Percentiles rank a stretch among this genome's conserved stretches.
Conservation (phyloP, 2,113 vertebrate species). For the Alces alces region DNA sequence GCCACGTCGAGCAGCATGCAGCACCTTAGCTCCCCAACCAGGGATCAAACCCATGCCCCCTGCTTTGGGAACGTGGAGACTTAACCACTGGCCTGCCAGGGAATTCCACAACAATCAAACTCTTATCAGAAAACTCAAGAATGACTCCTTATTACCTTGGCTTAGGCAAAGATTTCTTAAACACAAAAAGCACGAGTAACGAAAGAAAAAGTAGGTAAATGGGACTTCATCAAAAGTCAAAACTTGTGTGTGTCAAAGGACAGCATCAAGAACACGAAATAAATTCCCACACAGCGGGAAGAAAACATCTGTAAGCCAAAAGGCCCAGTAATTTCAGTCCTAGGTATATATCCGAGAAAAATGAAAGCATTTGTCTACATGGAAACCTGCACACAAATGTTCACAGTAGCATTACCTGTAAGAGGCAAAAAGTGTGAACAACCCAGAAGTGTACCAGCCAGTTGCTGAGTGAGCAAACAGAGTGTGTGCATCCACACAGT, state of each 20-base stretch:
- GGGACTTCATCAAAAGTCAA: background rate
- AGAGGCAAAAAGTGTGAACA: background rate
- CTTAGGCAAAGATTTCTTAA: background rate
- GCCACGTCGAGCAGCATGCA: background rate
- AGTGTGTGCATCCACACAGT: background rate
- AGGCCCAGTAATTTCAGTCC: background rate
- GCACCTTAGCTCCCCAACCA: background rate
- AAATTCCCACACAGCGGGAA: background rate
- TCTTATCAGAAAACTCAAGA: background rate
- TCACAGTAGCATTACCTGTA: background rate
- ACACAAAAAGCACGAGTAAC: background rate
- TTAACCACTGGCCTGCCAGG: background rate
- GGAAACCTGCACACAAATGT: background rate
- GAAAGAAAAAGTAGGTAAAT: background rate
- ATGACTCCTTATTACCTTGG: background rate
- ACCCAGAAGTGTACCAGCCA: background rate
- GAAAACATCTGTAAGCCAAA: background rate
- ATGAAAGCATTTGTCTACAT: background rate
- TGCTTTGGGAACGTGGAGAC: background rate
- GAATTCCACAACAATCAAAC: background rate
- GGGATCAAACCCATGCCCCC: background rate
- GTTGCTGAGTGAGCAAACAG: background rate
- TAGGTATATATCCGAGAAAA: background rate
- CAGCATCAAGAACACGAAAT: background rate
- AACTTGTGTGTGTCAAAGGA: background rate